phyloP scores from a whole-genome alignment of 2,888 invertebrate species.

The Troides aeacus region DNA sequence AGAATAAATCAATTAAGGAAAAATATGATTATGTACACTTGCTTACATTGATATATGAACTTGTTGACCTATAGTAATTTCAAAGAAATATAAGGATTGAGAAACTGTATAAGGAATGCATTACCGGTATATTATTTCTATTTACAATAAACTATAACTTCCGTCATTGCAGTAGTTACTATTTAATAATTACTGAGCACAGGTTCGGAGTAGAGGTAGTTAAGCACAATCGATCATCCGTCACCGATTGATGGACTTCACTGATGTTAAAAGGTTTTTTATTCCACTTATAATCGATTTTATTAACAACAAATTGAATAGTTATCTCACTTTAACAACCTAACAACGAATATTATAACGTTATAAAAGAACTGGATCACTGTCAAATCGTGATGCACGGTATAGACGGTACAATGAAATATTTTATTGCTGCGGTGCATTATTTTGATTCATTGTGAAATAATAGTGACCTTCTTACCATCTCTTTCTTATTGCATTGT shows the following conservation, averaged over 20 bases:
- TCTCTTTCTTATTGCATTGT: background rate
- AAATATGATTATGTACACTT: background rate
- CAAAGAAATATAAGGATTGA: background rate
- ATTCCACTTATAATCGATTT: background rate
- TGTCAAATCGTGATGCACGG: slow-evolving; percentile 57
- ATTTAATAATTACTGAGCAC: too few species aligned
- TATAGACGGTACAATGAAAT: slow-evolving; percentile 57
- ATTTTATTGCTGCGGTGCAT: slow-evolving; percentile 52
- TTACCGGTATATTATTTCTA: background rate
- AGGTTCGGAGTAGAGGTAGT: background rate
- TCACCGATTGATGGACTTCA: background rate
- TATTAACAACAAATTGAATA: background rate
- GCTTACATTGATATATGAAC: background rate
- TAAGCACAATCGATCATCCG: background rate
- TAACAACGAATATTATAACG: background rate
- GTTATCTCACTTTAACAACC: background rate
- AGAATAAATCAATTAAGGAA: background rate
- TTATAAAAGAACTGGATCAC: slow-evolving; percentile 37
- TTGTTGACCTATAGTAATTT: background rate
- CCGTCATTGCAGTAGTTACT: too few species aligned
- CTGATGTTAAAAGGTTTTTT: background rate
- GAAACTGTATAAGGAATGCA: background rate
- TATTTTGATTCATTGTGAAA: slow-evolving; percentile 58
- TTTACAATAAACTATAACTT: background rate
- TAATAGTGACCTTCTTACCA: slow-evolving; percentile 51